Evolutionary conservation across 1,140 invertebrate genomes (phyloP).

Genomic region (Drosophila oshimai): DNA sequence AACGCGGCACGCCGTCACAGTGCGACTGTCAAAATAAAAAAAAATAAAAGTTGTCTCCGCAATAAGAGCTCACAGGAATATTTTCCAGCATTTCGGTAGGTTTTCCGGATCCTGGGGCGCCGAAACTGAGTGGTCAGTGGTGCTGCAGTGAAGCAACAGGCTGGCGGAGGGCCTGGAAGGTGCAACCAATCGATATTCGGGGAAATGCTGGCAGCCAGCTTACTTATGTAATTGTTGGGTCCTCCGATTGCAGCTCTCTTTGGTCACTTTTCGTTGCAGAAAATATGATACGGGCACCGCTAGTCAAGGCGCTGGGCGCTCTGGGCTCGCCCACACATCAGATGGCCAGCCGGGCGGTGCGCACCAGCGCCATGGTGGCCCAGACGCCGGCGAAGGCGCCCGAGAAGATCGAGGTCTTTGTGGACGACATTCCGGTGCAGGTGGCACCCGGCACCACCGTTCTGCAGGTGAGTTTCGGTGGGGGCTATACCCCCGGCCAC

Average conservation of each 20-base stretch:
- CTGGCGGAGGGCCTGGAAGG: background rate
- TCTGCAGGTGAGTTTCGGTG: no score
- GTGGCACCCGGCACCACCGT: slow-evolving; percentile 98
- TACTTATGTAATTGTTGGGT: slow-evolving; percentile 75
- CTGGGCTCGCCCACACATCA: slow-evolving; percentile 80
- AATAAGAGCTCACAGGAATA: slow-evolving; percentile 70
- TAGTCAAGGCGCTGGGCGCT: slow-evolving; percentile 78
- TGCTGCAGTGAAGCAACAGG: no score
- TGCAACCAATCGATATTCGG: slow-evolving; percentile 24
- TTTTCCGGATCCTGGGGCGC: background rate
- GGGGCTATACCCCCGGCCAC: no score
- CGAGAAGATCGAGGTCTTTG: slow-evolving; percentile 97
- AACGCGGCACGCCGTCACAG: slow-evolving; percentile 55
- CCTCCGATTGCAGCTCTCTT: slow-evolving; percentile 12
- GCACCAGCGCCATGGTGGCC: slow-evolving; percentile 80
- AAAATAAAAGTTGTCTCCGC: slow-evolving; percentile 73
- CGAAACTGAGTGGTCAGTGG: no score
- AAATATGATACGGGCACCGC: slow-evolving; percentile 82
- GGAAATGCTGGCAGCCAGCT: slow-evolving; percentile 13
- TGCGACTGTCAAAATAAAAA: slow-evolving; percentile 64
- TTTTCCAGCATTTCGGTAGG: slow-evolving; percentile 74
- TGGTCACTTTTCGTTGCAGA: slow-evolving; percentile 59
- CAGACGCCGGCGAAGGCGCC: slow-evolving; percentile 85
- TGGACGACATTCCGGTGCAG: slow-evolving; percentile 97
- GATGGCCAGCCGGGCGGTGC: slow-evolving; percentile 75